Evolutionary conservation across 2,113 vertebrate species (phyloP), one percentile per base, ranked within the genome.

Genomic region (Mohoua ochrocephala): DNA sequence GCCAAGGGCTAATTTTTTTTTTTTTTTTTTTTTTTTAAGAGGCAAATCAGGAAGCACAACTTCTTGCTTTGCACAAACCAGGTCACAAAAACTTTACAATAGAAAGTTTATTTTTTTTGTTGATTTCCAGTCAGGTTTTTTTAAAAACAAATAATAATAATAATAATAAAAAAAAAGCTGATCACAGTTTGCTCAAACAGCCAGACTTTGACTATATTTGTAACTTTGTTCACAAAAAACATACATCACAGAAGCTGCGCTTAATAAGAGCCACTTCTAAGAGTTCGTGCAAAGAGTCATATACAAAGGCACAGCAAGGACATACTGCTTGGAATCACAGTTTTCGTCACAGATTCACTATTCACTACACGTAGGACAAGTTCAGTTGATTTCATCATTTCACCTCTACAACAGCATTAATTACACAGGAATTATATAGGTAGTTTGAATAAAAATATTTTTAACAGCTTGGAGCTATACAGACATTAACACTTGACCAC

Each of bases 61-160:
- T 96, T 80, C 50, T 95, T 96, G 74, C 96, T 97, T 95, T 94
- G 95, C 94, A 98, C 91, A 98, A 97, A 98, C 73, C 97, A 97
- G 94, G 96, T 97, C 95, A 96, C 97, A 79, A 97, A 96, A 97
- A 98, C 97, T 98, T 97, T 99, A 98, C 98, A 99, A 99, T 99
- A 99, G 97, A 99, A 99, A 99, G 98, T 99, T 99, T 99, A 99
- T 99, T 96, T 96, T 96, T 98, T 98, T 98, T 97, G 93, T 98
- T 97, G 96, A 98, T 98, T 99, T 99, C 98, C 99, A 99, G 98
- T 99, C 98, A 98, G 98, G 13, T 93, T 98, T 98, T 98, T 97
- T 97, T 96, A 98, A 99, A 99, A 99, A 99, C 97, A 98, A 98
- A 98, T 98, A 85, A 98, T 95, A 98, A 98, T 98, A 98, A 98